A percentile compares a stretch with the other conserved stretches of the same genome.
These are phyloP conservation scores for Rhynchophorus ferrugineus DNA, from an alignment of 1,140 invertebrate genomes.

Conservation along the genomic window DNA sequence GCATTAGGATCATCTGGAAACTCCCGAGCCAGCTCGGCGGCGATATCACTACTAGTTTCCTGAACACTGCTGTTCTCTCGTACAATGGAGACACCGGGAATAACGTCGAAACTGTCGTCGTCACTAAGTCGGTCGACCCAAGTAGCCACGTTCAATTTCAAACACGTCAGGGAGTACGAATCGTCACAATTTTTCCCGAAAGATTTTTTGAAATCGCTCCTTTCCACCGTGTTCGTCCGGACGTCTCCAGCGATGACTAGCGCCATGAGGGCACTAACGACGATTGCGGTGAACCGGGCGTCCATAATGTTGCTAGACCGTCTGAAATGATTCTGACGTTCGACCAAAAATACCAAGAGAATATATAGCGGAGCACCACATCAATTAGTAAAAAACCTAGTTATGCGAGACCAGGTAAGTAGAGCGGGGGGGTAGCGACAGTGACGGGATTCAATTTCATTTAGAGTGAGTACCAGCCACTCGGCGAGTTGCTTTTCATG, in stretches of 20 bases:
- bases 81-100: conserved; percentile 64
- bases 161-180: conserved; percentile 64
- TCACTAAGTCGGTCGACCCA: conserved; percentile 64
- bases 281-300: conserved; percentile 2
- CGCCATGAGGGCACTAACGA: conserved; percentile 2
- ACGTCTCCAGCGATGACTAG: conserved; percentile 10
- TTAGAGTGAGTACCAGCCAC: background rate
- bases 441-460: conserved; percentile 6
- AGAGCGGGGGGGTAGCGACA: background rate
- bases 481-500: too few relatives aligned
- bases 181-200: conserved; percentile 57
- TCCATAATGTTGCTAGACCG: conserved; percentile 10
- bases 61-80: conserved; percentile 53
- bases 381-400: conserved; percentile 11
- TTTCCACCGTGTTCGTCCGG: conserved; percentile 20
- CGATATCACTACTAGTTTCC: conserved; percentile 55
- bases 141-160: conserved; percentile 70
- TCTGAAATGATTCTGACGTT: conserved; percentile 20
- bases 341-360: conserved; percentile 12
- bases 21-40: conserved; percentile 61
- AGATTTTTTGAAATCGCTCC: conserved; percentile 34
- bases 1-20: conserved; percentile 69
- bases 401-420: background rate
- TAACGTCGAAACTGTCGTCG: conserved; percentile 52
- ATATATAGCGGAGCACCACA: conserved; percentile 24